Evolutionary conservation across 2,888 invertebrate genomes (phyloP), one percentile per base, ranked within the genome.

Genomic region (Drosophila paranaensis): DNA sequence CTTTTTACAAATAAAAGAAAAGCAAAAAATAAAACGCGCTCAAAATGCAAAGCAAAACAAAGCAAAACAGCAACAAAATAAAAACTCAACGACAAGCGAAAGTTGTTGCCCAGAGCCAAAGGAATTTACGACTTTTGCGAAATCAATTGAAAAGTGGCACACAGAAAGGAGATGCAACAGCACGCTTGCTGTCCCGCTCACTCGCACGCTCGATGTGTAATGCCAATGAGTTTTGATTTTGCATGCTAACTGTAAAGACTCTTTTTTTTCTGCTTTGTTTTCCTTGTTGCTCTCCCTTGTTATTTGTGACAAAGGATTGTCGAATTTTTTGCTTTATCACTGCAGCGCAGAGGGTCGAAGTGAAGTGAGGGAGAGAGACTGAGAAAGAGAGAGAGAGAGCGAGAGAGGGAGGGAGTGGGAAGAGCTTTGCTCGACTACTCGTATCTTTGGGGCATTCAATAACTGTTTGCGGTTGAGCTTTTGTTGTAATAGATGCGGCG

Each of bases 121-220:
- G 82, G 90, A 84, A 89, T 84, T 89, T 84, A 84, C 88, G 86
- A 82, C 90, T 89, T 84, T 82, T 72, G 74, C 71, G 79, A 85
- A 84, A 88, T 89, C 89, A 88, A 84, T 84, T 88, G 70, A 65
- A 87, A 83, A 88, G 74, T 84, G 78, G 89, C 71, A 74, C 71
- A 74, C 81, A 87, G 39, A 67, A 72, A 70, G 57, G 60, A 55
- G 78, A 66, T 43, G 40, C 43, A 64, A 20, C 30, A 56, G 53
- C 54, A 57, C 27, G 10, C 42, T 39, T 1, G 11, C 9, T 8
- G 11, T 30, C 54, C 5, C 43, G 5, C 14, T 14, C 35, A 40
- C 25, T n/a, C 42, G 42, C 25, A 10, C 35, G 0, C 27, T 11
- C 11, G 27, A 30, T 11, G 13, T 42, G 42, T 56, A 37, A 60